A percentile compares a stretch with the other conserved stretches of the same genome.
phyloP scores from a whole-genome alignment of 1,140 invertebrate genomes.

The Drosophila asahinai region DNA sequence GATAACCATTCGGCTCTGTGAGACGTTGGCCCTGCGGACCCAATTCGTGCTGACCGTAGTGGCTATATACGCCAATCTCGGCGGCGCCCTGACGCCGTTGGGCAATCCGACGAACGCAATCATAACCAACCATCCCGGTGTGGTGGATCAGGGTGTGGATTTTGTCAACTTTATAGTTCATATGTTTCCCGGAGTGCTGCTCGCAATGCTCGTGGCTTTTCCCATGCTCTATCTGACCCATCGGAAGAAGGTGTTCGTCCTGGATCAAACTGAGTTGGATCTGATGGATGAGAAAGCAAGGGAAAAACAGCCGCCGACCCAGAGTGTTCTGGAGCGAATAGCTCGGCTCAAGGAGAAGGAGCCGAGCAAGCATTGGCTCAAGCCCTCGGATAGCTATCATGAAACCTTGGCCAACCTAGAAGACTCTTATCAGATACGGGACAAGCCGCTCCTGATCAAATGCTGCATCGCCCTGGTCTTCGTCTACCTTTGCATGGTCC shows the following conservation, averaged over 20 bases:
- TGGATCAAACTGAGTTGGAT: conserved; percentile 91
- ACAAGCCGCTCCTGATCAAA: conserved; percentile 88
- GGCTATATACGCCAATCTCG: conserved; percentile 94
- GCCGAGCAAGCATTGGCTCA: conserved; percentile 68
- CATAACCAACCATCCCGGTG: conserved; percentile 90
- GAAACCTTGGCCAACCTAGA: conserved; percentile 54
- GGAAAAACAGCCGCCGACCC: conserved; percentile 91
- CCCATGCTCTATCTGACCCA: conserved; percentile 90
- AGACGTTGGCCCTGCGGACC: conserved; percentile 93
- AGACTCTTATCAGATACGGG: conserved; percentile 84
- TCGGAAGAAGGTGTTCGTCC: conserved; percentile 88
- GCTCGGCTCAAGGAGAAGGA: conserved; percentile 25
- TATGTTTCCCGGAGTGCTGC: conserved; percentile 90
- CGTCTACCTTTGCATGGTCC: conserved; percentile 88
- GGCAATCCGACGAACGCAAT: conserved; percentile 96
- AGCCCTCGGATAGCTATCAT: conserved; percentile 87
- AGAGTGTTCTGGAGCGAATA: conserved; percentile 88
- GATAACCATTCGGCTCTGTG: conserved; percentile 93
- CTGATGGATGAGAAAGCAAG: conserved; percentile 88
- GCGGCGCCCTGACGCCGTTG: conserved; percentile 93
- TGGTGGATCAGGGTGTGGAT: conserved; percentile 89
- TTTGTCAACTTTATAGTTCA: conserved; percentile 92
- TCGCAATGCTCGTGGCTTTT: conserved; percentile 89
- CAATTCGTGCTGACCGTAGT: conserved; percentile 90
- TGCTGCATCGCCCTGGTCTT: conserved; percentile 87